Percentiles rank a stretch among this genome's conserved stretches.
Conservation (phyloP, 2,113 vertebrate genomes). For the Mixornis gularis region DNA sequence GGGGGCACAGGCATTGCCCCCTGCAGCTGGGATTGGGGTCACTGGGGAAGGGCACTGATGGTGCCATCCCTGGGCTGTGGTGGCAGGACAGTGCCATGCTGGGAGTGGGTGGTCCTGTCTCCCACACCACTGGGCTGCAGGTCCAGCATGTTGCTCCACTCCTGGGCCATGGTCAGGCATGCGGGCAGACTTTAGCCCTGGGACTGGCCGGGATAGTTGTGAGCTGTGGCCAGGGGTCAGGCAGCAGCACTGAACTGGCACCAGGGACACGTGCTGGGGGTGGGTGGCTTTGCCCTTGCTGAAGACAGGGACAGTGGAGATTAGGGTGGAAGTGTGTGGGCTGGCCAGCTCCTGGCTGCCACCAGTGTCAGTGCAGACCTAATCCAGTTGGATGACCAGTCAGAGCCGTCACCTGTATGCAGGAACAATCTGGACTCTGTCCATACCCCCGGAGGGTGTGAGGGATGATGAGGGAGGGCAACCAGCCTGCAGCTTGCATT, state of each 20-base stretch:
- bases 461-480: background rate
- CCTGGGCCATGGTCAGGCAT: fast-evolving
- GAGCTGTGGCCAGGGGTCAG: fast-evolving
- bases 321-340: slow-evolving; percentile 5
- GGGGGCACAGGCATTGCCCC: background rate
- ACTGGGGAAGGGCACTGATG: background rate
- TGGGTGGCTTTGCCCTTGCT: background rate
- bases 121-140: background rate
- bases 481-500: background rate
- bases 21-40: background rate
- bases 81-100: background rate
- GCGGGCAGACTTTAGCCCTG: background rate
- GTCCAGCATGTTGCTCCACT: background rate
- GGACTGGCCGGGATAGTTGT: fast-evolving
- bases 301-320: background rate
- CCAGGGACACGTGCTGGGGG: fast-evolving
- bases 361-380: background rate
- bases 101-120: background rate
- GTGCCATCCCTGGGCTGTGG: background rate
- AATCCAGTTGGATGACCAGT: background rate
- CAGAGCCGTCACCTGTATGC: fast-evolving
- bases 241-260: background rate
- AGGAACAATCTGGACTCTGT: background rate
- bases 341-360: background rate
- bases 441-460: background rate